phyloP scores from a whole-genome alignment of 2,888 invertebrate species.

The Anodontia alba region DNA sequence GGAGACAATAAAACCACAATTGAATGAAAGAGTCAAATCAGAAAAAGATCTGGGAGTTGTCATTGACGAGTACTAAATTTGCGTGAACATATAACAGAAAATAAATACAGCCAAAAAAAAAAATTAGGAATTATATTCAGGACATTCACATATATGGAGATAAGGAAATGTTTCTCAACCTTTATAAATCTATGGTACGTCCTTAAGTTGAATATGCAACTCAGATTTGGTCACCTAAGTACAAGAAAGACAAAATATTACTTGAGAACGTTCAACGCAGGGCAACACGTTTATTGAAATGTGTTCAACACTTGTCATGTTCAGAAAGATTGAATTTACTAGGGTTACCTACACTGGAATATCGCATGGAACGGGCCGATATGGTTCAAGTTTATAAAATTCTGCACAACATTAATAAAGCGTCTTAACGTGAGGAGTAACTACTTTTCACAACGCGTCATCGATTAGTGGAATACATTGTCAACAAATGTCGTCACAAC shows the following conservation, averaged over 20 bases:
- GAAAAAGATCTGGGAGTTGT: too few relatives aligned
- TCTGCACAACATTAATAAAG: neutral
- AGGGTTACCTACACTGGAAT: neutral
- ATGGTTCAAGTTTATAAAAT: neutral
- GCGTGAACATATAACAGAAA: neutral
- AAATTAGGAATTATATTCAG: neutral
- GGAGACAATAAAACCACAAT: too few relatives aligned
- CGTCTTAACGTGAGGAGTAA: neutral
- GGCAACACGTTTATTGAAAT: neutral
- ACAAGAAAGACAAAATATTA: neutral
- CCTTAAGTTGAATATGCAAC: neutral
- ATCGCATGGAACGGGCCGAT: neutral
- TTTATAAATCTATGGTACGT: neutral
- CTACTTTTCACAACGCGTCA: neutral
- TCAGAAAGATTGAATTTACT: neutral
- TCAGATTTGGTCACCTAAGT: neutral
- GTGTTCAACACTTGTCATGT: neutral
- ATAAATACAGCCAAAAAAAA: neutral
- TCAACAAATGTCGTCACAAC: neutral
- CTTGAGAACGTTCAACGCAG: neutral
- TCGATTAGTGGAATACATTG: neutral
- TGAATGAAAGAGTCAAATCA: too few relatives aligned
- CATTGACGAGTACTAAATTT: too few relatives aligned
- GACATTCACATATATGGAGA: neutral
- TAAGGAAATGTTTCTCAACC: neutral